Evolutionary conservation across 2,113 vertebrate genomes (phyloP), one percentile per base, ranked within the genome.

Genomic region (Fulica atra): DNA sequence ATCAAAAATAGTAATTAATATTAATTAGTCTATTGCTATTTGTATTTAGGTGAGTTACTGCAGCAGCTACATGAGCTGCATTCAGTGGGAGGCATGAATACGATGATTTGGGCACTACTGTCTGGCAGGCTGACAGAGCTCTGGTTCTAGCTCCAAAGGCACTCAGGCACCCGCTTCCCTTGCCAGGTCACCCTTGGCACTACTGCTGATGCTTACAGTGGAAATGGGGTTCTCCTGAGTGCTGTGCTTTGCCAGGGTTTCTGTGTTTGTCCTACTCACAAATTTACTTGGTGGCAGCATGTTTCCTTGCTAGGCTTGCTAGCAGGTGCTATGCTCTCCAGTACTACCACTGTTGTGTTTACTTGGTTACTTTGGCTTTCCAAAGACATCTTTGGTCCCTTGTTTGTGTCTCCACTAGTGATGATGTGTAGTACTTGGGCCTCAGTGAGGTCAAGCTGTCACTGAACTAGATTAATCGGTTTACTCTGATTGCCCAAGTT

Each of bases 1-100:
- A 40, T 29, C 13, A 64, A n/a, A 70, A 59, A 50, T 26, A 69
- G 9, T 35, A 46, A 26, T 59, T 44, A 59, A 26, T 44, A 60
- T 29, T 24, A 77, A 54, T 61, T 48, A 69, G 16, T 60, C 23
- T 11, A 3, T 44, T 69, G 14, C 66, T 70, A 7, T 54, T 68
- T 40, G 66, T 81, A 25, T 36, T n/a, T 61, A 29, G 48, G n/a
- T 10, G 18, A 4, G 73, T 59, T 48, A 10, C 17, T 23, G 4
- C 25, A 81, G 73, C 40, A 68, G 79, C 50, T 51, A 20, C 15
- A 5, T 6, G 21, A 54, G 42, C 29, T 8, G 3, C 24, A 13
- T 44, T 0, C 14, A 10, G 21, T 2, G 23, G 23, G 63, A 53
- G 57, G 54, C 48, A 38, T 42, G 7, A 51, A 18, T 6, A 0